Base-by-base conservation (phyloP, 2,113 vertebrate genomes). In the Haemorhous mexicanus region DNA sequence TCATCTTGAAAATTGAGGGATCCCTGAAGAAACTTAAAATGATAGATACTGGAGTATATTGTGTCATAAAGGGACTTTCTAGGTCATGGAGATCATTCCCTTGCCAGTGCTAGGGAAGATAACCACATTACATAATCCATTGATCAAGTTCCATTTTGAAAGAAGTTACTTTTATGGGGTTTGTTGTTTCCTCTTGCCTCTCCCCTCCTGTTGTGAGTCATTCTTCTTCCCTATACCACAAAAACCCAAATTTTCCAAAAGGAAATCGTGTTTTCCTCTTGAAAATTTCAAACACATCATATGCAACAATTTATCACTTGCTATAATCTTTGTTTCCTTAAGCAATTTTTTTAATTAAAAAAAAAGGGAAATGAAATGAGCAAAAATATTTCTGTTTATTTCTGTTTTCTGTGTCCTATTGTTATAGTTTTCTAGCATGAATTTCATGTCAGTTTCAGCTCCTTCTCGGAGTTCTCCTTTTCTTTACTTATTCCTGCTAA, bases 11-110 rank as follows among this genome's bases (percentile, higher is more conserved):
- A 88, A 72, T 22, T 43, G 68, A 95, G 39, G 61, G 87, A 94
- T 83, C 79, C 92, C 93, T 61, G 43, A 86, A 94, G 94, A 90
- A 94, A 56, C 50, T 85, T 86, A 59, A 91, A 90, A 90, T 88
- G 32, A 80, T 88, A 74, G 63, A 68, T 88, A 30, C 8, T 61
- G 33, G 43, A 83, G 59, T 91, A 70, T 62, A 80, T 63, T 35
- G 64, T 39, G 47, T 63, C 16, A 0, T 97, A 95, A 96, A 96
- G 96, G 47, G 85, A 70, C n/a, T 94, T 93, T 44, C 84, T 70
- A 77, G 82, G 52, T 77, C 85, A 47, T 70, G 63, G 88, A 93
- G 63, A 90, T 33, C 37, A 59, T 90, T 92, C 90, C 85, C 88
- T 67, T 73, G 85, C 46, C 61, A 74, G 88, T 84, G 76, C 43